Base-by-base conservation (phyloP, 2,797 vertebrate genomes). In the Aldrovandia affinis region DNA sequence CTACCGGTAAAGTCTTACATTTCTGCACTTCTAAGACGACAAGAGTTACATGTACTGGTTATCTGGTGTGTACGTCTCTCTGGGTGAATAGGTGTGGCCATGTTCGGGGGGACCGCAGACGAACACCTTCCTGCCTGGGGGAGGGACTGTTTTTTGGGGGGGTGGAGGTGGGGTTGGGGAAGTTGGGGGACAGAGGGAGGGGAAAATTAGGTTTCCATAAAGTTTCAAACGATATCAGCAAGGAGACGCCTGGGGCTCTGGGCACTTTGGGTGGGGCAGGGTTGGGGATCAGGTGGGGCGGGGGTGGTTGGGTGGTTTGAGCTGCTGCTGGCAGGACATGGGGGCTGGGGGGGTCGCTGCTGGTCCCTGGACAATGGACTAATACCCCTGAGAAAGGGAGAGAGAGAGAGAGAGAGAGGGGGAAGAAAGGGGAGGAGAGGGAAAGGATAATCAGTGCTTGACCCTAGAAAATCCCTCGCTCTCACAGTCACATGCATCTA, bases 301-400 rank as follows among this genome's bases (percentile, higher is more conserved):
- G 78, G 59, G 79, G 80, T 68, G 78, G 78, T 82, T 42, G 47
- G 78, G 44, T 28, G 83, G 78, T 42, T 77, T 42, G 83, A 80
- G 80, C 78, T 87, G 54, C 30, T 83, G 33, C 82, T 70, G 42
- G 52, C 81, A 80, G 83, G 33, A 50, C 59, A 80, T 83, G 82
- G 80, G 81, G 83, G 83, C 44, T 70, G 77, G 77, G 81, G 61
- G 33, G 54, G 63, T 28, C 47, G 80, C 73, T 47, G 15, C 50
- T 55, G 75, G 73, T 54, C 70, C 33, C n/a, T 59, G n/a, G 75
- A 28, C 50, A 81, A 39, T 77, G 25, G 81, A 39, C 75, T 78
- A 52, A 80, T 70, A 3, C 65, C 20, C 63, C 89, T 90, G 80
- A 83, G 86, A 87, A 70, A 30, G 78, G 86, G 44, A 57, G 63